Evolutionary conservation across 1,140 invertebrate species (phyloP), one percentile per base, ranked within the genome.

Genomic region (Phortica variegata): DNA sequence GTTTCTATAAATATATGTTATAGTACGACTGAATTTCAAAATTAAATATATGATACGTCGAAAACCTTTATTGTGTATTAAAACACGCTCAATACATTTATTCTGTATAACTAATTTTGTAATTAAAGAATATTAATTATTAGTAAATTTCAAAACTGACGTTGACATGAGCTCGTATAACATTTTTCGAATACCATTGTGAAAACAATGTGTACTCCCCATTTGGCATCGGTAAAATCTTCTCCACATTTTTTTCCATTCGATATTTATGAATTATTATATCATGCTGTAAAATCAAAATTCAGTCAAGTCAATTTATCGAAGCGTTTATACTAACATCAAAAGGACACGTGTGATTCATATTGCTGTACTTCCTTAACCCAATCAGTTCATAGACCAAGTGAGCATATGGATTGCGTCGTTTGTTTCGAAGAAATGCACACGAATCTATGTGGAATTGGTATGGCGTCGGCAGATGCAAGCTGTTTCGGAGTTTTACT

Each of bases 281-380:
- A 17, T 51, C 52, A 8, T 45, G 40, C 52, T 57, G 16, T 1
- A 34, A n/a, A 40, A 10, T 12, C 3, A 19, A 18, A 26, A n/a
- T n/a, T n/a, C n/a, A n/a, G n/a, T n/a, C n/a, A n/a, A n/a, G n/a
- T n/a, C n/a, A n/a, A n/a, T n/a, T n/a, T n/a, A n/a, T n/a, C n/a
- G n/a, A n/a, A n/a, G n/a, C n/a, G n/a, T n/a, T n/a, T n/a, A 21
- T 31, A 49, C 55, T 47, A 10, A 57, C 55, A 32, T 50, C 20
- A 17, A 21, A 51, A 16, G 55, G 55, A 38, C 55, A 58, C 1
- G 23, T 40, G 18, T 58, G 55, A 48, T 58, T 58, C 1, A 58
- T 36, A 17, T 58, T 54, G 5, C 39, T 36, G n/a, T 36, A 48
- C 6, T 3, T 26, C 0, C 23, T 16, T 1, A 51, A 3, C 0